Percentiles rank a stretch among this genome's conserved stretches.
Conservation (phyloP, 2,797 vertebrate genomes). For the Chelidonichthys spinosus region DNA sequence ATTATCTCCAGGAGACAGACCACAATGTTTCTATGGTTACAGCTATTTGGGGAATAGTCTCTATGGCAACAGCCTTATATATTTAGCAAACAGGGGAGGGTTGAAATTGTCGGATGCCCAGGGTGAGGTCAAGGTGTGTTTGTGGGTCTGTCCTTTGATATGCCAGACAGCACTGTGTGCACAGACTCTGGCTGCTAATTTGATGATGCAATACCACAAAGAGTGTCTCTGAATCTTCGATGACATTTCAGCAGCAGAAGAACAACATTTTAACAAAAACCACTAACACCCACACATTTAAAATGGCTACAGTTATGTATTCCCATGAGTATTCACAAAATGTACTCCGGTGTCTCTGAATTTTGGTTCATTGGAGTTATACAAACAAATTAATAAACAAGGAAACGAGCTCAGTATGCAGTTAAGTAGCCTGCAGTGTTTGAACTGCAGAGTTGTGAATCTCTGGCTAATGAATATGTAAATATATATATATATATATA, state of each 20-base stretch:
- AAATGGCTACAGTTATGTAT: conserved; percentile 33
- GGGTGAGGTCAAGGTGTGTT: conserved; percentile 33
- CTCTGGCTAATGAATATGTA: conserved; percentile 66
- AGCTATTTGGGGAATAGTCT: conserved; percentile 67
- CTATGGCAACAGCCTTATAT: conserved; percentile 78
- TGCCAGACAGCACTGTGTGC: conserved; percentile 19
- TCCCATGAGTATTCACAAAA: conserved; percentile 62
- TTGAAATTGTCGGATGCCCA: conserved; percentile 33
- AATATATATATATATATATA: conserved; percentile 17
- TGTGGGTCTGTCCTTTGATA: conserved; percentile 27
- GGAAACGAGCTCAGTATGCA: conserved; percentile 26
- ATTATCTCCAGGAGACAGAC: conserved; percentile 44
- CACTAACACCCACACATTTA: conserved; percentile 46
- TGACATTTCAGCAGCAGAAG: conserved; percentile 22
- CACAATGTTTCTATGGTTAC: conserved; percentile 79
- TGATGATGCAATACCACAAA: conserved; percentile 16
- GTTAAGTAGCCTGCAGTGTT: conserved; percentile 57
- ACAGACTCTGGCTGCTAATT: conserved; percentile 13
- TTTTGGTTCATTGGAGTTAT: conserved; percentile 49
- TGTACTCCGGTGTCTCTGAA: conserved; percentile 28
- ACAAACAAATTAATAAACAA: conserved; percentile 69
- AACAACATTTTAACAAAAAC: conserved; percentile 47
- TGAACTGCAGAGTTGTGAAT: conserved; percentile 46
- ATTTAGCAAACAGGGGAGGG: conserved; percentile 48
- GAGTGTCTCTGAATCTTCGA: conserved; percentile 1